Conservation (phyloP, 1,140 invertebrate species). For the Bombus polaris region DNA sequence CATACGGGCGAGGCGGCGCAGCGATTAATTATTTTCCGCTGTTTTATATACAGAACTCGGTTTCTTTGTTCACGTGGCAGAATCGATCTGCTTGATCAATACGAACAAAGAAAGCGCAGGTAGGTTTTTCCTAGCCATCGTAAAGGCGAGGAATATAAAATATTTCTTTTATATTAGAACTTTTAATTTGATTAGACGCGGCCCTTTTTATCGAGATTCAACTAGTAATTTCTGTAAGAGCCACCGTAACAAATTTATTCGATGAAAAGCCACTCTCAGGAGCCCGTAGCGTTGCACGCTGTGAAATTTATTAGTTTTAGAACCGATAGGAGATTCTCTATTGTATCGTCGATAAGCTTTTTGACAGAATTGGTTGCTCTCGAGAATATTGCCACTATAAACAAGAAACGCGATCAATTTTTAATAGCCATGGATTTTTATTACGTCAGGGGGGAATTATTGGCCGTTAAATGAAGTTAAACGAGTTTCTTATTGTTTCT, state of each 20-base stretch:
- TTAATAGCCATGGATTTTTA: neutral
- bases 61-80: neutral
- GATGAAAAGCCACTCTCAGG: conserved; percentile 39
- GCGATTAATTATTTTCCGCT: conserved; percentile 24
- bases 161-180: neutral
- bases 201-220: conserved; percentile 28
- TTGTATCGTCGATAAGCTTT: neutral
- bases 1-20: too few species aligned
- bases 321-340: neutral
- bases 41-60: neutral
- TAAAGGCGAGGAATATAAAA: neutral
- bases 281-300: conserved; percentile 2
- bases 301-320: conserved; percentile 11
- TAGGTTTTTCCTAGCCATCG: neutral
- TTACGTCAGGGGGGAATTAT: neutral
- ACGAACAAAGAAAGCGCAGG: neutral
- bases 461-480: neutral
- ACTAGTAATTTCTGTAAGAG: conserved; percentile 59
- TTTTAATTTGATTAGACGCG: conserved; percentile 22
- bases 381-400: neutral
- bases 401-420: neutral
- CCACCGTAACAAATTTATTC: conserved; percentile 69
- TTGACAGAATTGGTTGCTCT: neutral
- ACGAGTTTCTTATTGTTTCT: neutral
- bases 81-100: neutral